Percentiles rank a stretch among this genome's conserved stretches.
These are phyloP conservation scores for Meloidogyne chitwoodi DNA, from an alignment of 1,140 invertebrate genomes.

Conservation along the genomic window DNA sequence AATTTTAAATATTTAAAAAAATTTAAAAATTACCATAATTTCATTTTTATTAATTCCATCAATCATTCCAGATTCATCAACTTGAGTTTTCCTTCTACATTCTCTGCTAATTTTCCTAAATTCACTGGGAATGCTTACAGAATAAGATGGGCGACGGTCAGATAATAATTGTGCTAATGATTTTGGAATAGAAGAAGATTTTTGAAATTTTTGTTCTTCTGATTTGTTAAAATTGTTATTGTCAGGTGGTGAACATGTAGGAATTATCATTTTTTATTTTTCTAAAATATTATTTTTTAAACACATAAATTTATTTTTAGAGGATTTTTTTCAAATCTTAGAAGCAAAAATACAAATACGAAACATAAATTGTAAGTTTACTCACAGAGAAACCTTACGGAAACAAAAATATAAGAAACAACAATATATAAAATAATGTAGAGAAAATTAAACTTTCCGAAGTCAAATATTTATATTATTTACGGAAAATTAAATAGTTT, in stretches of 20 bases:
- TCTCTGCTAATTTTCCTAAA: not conserved
- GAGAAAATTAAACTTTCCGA: too few relatives aligned
- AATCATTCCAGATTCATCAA: not conserved
- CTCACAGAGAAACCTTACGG: too few relatives aligned
- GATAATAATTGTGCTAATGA: not conserved
- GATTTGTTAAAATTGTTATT: not conserved
- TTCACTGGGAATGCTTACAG: not conserved
- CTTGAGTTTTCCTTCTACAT: not conserved
- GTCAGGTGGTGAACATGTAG: not conserved
- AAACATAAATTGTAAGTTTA: too few relatives aligned
- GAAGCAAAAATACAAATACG: too few relatives aligned
- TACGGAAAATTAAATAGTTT: not conserved
- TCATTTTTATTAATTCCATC: not conserved
- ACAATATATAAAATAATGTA: too few relatives aligned
- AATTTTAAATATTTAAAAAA: too few relatives aligned
- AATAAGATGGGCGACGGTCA: not conserved
- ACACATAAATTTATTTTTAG: too few relatives aligned
- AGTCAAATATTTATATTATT: too few relatives aligned
- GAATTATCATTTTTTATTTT: not conserved
- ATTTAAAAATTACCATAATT: not conserved
- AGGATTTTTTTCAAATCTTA: too few relatives aligned
- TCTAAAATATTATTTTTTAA: too few relatives aligned
- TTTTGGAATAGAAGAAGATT: not conserved
- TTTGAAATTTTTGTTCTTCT: too few relatives aligned
- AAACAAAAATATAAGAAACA: too few relatives aligned